A percentile compares a stretch with the other conserved stretches of the same genome.
Conservation (phyloP, 2,888 invertebrate species). For the Reticulitermes lucifugus region DNA sequence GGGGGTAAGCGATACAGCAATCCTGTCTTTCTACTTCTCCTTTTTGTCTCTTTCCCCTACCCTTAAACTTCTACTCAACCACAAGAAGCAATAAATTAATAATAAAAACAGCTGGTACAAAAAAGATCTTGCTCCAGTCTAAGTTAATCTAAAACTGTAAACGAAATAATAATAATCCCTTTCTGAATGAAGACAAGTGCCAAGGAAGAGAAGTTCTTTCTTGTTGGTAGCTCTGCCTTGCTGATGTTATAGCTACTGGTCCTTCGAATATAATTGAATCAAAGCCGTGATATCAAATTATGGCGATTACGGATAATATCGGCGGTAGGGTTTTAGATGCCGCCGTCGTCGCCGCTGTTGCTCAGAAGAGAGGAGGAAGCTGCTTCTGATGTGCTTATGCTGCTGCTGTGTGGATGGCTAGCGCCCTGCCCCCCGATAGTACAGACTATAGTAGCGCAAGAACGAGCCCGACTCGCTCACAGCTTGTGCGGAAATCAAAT, state of each 20-base stretch:
- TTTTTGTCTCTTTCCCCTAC: constrained; percentile 24
- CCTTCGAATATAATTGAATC: constrained; percentile 61
- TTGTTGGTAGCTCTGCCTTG: constrained; percentile 30
- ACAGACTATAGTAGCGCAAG: constrained; percentile 31
- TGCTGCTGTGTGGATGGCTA: constrained; percentile 29
- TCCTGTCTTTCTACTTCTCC: constrained; percentile 32
- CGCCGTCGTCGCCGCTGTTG: constrained; percentile 15
- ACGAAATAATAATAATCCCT: constrained; percentile 42
- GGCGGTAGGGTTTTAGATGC: constrained; percentile 60
- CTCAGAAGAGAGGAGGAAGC: constrained; percentile 32
- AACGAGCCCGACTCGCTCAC: constrained; percentile 58
- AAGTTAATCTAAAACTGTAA: constrained; percentile 42
- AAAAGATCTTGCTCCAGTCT: neutral
- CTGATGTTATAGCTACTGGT: constrained; percentile 37
- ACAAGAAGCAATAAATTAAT: constrained; percentile 46
- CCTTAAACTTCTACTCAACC: constrained; percentile 32
- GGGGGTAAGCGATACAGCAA: constrained; percentile 36
- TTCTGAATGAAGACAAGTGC: constrained; percentile 32
- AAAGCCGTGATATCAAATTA: constrained; percentile 64
- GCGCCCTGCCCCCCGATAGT: constrained; percentile 14
- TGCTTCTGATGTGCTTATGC: constrained; percentile 36
- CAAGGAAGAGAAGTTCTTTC: constrained; percentile 10
- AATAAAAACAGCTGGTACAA: constrained; percentile 36
- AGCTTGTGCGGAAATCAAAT: constrained; percentile 71
- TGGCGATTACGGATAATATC: constrained; percentile 64